Evolutionary conservation across 2,888 invertebrate genomes (phyloP), one percentile per base, ranked within the genome.

Genomic region (Opisthograptis luteolata): DNA sequence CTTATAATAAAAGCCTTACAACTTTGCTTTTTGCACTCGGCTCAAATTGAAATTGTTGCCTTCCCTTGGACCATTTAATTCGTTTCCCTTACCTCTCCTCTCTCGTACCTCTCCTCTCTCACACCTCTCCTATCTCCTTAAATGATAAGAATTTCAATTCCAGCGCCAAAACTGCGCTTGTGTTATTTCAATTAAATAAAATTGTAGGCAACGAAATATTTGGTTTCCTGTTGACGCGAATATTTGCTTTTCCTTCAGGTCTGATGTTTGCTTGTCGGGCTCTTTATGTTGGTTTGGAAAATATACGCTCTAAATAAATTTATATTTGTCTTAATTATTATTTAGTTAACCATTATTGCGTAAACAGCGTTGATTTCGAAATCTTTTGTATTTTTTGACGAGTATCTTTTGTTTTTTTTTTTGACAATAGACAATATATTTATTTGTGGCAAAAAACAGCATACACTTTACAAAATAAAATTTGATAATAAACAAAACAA

Each of bases 101-200:
- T 28, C 28, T 4, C n/a, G 40, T 45, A n/a, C 34, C 15, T 3
- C 42, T 42, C 2, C 17, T 17, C 17, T 35, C 34, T 6, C 32
- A 3, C 25, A 9, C 25, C 30, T n/a, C 36, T 24, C 20, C 7
- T 12, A 40, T 45, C 32, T 10, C 8, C 42, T 41, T 36, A 53
- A 52, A 54, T 54, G 58, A 58, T 60, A 58, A 56, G 58, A 58
- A 60, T 60, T 60, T 43, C 48, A 54, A 58, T 58, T 55, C 48
- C 42, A 24, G 27, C 43, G 40, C 54, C 60, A 55, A 55, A 55
- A 54, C 46, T 51, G 51, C 14, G 27, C 27, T 30, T 19, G 30
- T 41, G 36, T 30, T 57, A 58, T 60, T 60, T 55, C 35, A 58
- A 55, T 60, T 54, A 48, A 43, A 47, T 48, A 40, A 50, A 40